Percentiles rank a stretch among this genome's conserved stretches.
These are phyloP conservation scores for Marcusenius ussheri DNA, from an alignment of 2,113 vertebrate genomes.

Conservation along the genomic window DNA sequence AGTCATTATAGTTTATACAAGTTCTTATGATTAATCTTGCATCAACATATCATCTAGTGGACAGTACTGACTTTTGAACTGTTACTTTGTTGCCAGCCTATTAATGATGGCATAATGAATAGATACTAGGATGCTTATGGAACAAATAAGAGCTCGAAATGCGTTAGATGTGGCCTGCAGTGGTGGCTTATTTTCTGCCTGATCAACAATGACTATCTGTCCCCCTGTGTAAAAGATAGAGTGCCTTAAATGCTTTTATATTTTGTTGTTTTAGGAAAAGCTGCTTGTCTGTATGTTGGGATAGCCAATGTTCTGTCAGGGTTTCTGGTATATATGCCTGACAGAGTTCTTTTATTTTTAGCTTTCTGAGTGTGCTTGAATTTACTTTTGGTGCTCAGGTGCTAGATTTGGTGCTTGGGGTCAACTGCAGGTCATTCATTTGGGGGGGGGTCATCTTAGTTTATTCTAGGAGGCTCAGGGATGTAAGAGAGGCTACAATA, in stretches of 20 bases:
- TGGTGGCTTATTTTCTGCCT: background rate
- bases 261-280: background rate
- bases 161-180: background rate
- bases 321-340: background rate
- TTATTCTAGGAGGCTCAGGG: background rate
- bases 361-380: background rate
- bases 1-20: background rate
- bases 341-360: background rate
- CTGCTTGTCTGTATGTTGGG: background rate
- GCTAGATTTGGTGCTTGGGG: background rate
- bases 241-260: background rate
- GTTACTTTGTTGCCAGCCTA: background rate
- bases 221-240: background rate
- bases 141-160: background rate
- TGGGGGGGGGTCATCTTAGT: background rate
- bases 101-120: background rate
- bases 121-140: background rate
- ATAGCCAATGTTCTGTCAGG: background rate
- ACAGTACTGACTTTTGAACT: background rate
- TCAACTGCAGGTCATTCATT: background rate
- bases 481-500: background rate
- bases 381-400: background rate
- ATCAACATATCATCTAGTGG: background rate
- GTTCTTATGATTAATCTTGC: background rate
- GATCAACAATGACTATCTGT: background rate